Evolutionary conservation across 2,888 invertebrate species (phyloP).

Genomic region (Spodoptera picta): DNA sequence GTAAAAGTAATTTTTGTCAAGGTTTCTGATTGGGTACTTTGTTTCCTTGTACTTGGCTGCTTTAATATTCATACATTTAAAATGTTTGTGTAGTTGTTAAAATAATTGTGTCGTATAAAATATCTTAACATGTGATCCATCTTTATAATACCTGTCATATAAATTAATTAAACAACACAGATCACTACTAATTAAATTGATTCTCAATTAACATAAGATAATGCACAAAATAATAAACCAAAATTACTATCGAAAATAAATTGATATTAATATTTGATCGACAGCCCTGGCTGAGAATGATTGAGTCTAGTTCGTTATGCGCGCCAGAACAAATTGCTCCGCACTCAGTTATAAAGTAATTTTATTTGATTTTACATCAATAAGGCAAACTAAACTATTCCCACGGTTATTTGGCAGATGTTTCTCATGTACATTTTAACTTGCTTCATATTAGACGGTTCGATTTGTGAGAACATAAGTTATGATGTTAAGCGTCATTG

Average conservation of each 20-base stretch:
- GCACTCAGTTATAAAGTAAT: conserved; percentile 34
- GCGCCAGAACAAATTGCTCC: conserved; percentile 47
- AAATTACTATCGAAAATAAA: neutral
- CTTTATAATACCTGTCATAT: too few species aligned
- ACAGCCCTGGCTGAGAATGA: conserved; percentile 43
- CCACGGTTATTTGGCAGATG: conserved; percentile 41
- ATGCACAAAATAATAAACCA: neutral
- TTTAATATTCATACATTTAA: too few species aligned
- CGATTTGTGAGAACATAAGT: neutral
- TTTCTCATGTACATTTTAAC: conserved; percentile 20
- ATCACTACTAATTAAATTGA: neutral
- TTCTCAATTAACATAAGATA: conserved; percentile 3
- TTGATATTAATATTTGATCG: neutral
- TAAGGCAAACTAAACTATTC: conserved; percentile 34
- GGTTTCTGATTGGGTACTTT: conserved; percentile 19
- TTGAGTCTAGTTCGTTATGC: conserved; percentile 37
- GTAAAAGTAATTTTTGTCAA: conserved; percentile 4
- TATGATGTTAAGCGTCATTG: too few species aligned
- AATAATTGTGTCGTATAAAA: too few species aligned
- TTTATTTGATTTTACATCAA: conserved; percentile 54
- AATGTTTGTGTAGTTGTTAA: neutral
- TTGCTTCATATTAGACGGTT: conserved; percentile 21
- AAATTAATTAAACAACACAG: neutral
- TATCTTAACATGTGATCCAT: too few species aligned
- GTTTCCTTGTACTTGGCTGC: neutral